These are phyloP conservation scores for Drusus annulatus DNA, from an alignment of 1,140 invertebrate species.

Conservation along the genomic window DNA sequence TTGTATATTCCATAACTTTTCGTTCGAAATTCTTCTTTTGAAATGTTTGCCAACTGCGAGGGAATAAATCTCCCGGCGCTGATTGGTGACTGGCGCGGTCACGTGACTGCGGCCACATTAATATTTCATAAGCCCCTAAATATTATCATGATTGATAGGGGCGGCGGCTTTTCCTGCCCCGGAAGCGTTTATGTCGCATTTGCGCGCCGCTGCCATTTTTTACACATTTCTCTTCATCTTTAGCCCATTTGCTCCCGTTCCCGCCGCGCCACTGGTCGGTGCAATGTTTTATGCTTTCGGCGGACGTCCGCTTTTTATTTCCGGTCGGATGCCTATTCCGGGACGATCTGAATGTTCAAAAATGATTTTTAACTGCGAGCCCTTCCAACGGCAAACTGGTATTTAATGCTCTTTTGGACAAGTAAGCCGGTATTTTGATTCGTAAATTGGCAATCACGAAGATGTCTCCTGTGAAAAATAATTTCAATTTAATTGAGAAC, in stretches of 20 bases:
- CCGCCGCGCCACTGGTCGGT: not conserved
- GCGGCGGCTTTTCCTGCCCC: conserved; percentile 1
- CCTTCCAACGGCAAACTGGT: no score
- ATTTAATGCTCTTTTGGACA: no score
- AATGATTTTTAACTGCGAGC: not conserved
- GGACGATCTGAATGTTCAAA: not conserved
- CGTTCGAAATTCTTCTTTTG: conserved; percentile 28
- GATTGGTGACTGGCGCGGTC: conserved; percentile 54
- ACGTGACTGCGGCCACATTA: conserved; percentile 52
- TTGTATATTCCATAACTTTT: conserved; percentile 33
- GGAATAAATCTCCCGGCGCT: conserved; percentile 29
- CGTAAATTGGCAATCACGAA: no score
- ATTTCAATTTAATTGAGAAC: no score
- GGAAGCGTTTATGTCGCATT: conserved; percentile 20
- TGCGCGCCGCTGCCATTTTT: conserved; percentile 23
- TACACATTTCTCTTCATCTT: conserved; percentile 35
- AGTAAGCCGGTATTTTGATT: no score
- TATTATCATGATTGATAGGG: conserved; percentile 55
- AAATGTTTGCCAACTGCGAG: conserved; percentile 35
- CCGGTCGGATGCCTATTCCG: not conserved
- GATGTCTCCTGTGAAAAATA: no score
- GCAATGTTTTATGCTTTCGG: not conserved
- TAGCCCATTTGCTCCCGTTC: conserved; percentile 1
- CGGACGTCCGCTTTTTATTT: not conserved
- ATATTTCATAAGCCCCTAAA: conserved; percentile 55